Percentiles rank a stretch among this genome's conserved stretches.
These are phyloP conservation scores for Pammene fasciana DNA, from an alignment of 2,888 invertebrate species.

Conservation along the genomic window DNA sequence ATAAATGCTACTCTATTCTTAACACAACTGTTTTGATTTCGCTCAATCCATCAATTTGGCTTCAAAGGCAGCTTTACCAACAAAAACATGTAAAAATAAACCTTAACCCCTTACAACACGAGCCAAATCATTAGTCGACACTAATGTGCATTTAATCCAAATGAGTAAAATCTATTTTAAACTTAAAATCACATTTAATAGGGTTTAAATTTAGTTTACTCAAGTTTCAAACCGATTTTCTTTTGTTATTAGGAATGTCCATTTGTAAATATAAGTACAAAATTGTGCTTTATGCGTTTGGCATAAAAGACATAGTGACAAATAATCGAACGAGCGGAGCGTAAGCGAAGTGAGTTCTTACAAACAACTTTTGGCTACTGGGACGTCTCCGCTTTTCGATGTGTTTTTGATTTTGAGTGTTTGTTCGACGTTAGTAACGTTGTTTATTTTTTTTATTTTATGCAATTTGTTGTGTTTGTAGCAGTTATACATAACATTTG, in stretches of 20 bases:
- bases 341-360: too few species aligned
- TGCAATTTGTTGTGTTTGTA: too few species aligned
- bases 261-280: not conserved
- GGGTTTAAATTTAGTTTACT: not conserved
- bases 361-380: too few species aligned
- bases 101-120: conserved; percentile 11
- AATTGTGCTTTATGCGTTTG: not conserved
- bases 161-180: not conserved
- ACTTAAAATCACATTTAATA: not conserved
- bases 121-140: not conserved
- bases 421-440: too few species aligned
- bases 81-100: not conserved
- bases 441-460: too few species aligned
- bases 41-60: conserved; percentile 21
- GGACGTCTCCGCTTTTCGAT: too few species aligned
- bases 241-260: not conserved
- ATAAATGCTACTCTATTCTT: conserved; percentile 18
- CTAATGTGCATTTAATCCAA: conserved; percentile 2
- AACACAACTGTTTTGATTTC: conserved; percentile 13
- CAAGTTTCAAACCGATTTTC: not conserved
- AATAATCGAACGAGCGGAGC: too few species aligned
- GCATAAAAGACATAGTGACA: conserved; percentile 1
- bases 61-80: conserved; percentile 23
- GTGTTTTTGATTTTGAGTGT: too few species aligned
- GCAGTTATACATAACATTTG: too few species aligned